Evolutionary conservation across 2,888 invertebrate genomes (phyloP).

Genomic region (Cylloceria caligata): DNA sequence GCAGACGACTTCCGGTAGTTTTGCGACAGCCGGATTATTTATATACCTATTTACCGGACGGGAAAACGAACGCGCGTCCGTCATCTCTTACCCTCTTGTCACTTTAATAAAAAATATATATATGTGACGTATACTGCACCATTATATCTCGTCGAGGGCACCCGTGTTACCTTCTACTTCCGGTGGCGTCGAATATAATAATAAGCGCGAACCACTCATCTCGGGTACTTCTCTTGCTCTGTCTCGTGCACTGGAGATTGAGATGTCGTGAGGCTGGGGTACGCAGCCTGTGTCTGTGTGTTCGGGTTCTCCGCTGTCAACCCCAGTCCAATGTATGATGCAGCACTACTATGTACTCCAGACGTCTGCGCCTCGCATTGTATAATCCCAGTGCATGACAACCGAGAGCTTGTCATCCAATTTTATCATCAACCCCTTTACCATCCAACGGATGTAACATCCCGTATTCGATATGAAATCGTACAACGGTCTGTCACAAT

Average conservation of each 20-base stretch:
- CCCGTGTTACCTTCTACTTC: constrained; percentile 68
- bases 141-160: constrained; percentile 54
- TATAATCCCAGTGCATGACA: constrained; percentile 52
- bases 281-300: background rate
- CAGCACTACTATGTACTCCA: constrained; percentile 67
- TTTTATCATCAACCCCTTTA: constrained; percentile 55
- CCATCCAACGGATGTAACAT: constrained; percentile 49
- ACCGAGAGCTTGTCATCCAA: constrained; percentile 48
- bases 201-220: constrained; percentile 53
- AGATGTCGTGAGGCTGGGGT: constrained; percentile 47
- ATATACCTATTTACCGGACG: constrained; percentile 61
- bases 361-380: constrained; percentile 64
- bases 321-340: constrained; percentile 56
- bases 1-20: constrained; percentile 66
- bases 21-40: constrained; percentile 61
- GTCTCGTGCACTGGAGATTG: constrained; percentile 46
- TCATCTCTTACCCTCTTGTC: constrained; percentile 33
- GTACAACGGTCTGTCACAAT: background rate
- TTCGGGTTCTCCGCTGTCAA: constrained; percentile 54
- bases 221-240: constrained; percentile 38
- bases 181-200: constrained; percentile 61
- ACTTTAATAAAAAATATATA: constrained; percentile 32
- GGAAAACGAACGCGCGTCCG: constrained; percentile 20
- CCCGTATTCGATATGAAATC: constrained; percentile 14
- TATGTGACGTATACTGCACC: constrained; percentile 7